A percentile compares a stretch with the other conserved stretches of the same genome.
Conservation (phyloP, 2,888 invertebrate genomes). For the Cenopis cana region DNA sequence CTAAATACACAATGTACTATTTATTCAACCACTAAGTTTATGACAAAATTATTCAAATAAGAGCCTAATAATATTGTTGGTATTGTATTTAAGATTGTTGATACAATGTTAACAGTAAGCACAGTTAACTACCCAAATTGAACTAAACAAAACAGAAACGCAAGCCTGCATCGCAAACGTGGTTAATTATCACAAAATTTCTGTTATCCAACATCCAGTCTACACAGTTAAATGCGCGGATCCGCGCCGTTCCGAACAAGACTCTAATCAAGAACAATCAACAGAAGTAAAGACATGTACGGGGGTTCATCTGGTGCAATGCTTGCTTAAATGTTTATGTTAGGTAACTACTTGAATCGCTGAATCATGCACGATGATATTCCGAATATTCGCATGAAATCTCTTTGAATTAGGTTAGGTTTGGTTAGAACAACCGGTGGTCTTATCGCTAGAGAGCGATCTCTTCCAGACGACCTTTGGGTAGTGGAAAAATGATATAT, state of each 20-base stretch:
- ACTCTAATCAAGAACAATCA: constrained; percentile 55
- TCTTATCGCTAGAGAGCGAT: too few relatives aligned
- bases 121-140: constrained; percentile 15
- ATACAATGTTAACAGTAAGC: neutral
- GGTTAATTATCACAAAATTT: constrained; percentile 50
- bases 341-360: neutral
- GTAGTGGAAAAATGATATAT: too few relatives aligned
- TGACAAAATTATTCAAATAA: too few relatives aligned
- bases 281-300: constrained; percentile 48
- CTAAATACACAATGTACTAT: too few relatives aligned
- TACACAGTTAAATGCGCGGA: constrained; percentile 42
- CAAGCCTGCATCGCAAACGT: constrained; percentile 32
- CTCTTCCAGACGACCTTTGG: too few relatives aligned
- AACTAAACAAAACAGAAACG: constrained; percentile 33
- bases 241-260: constrained; percentile 49
- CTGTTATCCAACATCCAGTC: constrained; percentile 46
- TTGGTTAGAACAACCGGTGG: too few relatives aligned
- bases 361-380: neutral
- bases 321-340: neutral
- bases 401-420: neutral
- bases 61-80: too few relatives aligned
- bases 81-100: neutral
- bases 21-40: too few relatives aligned
- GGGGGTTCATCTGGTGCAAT: constrained; percentile 22
- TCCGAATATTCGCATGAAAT: too few relatives aligned